Evolutionary conservation across 2,797 vertebrate species (phyloP), one percentile per base, ranked within the genome.

Genomic region (Nothura maculosa): DNA sequence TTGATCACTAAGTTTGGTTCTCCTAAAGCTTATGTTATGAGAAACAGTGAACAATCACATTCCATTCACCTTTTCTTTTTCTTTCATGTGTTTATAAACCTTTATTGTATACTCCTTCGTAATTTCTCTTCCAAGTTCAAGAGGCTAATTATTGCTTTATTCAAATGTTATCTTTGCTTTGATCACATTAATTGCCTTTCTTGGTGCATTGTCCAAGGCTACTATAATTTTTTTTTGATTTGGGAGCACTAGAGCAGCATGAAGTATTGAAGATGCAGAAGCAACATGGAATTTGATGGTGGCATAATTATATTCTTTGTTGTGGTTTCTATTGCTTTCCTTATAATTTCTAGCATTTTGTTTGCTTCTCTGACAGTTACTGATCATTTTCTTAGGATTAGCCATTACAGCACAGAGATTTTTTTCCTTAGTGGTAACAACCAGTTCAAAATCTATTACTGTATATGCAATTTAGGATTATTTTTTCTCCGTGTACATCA

Each of bases 381-480:
- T 28, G n/a, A 22, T 86, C 60, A 62, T 87, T 78, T 87, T 87
- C 54, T 87, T 68, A 78, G 28, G 36, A 72, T 85, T 89, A 85
- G 36, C 34, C 18, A 8, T 66, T 88, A 47, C 20, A 78, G 13
- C 38, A 47, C 24, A 73, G 60, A 82, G 32, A 55, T 32, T 50
- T 58, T 76, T 85, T 85, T 58, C 5, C 12, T 73, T 32, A 15
- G 15, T 4, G 10, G 10, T 81, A 75, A 87, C 76, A 85, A 81
- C 50, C 73, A 43, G 27, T 86, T 86, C 68, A 86, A 30, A 87
- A 69, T 21, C 61, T 67, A 68, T 78, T 40, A 62, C 0, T 52
- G n/a, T 68, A 38, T 20, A 21, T 50, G 28, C 3, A 76, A 22
- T 90, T 93, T 81, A 79, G 17, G 42, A 58, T 28, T 57, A 4